Evolutionary conservation across 2,888 invertebrate species (phyloP), one percentile per base, ranked within the genome.

Genomic region (Chymomyza fuscimana): DNA sequence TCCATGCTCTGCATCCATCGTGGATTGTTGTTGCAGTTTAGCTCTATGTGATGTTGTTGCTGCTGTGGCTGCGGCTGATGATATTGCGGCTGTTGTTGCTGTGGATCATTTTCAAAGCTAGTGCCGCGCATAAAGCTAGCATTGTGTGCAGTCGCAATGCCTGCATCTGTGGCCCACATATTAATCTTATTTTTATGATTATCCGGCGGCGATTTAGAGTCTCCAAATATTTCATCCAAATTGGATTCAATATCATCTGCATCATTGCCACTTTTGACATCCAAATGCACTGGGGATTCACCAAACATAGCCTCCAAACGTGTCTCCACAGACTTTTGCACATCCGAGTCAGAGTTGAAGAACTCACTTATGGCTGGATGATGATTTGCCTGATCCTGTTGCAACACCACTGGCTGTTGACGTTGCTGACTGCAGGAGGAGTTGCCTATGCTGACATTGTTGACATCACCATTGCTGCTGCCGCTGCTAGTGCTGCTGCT

Each of bases 231-330:
- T 63, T 91, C 91, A 63, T 92, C 92, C 54, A 92, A 74, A 51
- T 91, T 89, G 1, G 91, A 88, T 70, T 92, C 92, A 72, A 92
- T 89, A 70, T 92, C 92, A 32, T 88, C 79, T 0, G 80, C 78
- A 61, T 89, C 89, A 52, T 75, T 88, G 76, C 81, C 77, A 58
- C 75, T 80, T 68, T 89, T 88, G 16, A 87, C 88, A 63, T 85
- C 88, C 65, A 90, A 78, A 65, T 90, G 89, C 10, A 92, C 91
- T 0, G 92, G 92, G 0, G 91, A 92, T 76, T 91, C 92, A 0
- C 91, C 92, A 61, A 92, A 92, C 91, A 92, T 92, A 10, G 92
- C 91, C 70, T 92, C 92, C 51, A 92, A 78, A 7, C 92, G 88
- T 6, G 89, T 92, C 72, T 92, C 92, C 63, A 92, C 92, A 0